phyloP scores from a whole-genome alignment of 2,888 invertebrate genomes.

The Amblyteles armatorius region DNA sequence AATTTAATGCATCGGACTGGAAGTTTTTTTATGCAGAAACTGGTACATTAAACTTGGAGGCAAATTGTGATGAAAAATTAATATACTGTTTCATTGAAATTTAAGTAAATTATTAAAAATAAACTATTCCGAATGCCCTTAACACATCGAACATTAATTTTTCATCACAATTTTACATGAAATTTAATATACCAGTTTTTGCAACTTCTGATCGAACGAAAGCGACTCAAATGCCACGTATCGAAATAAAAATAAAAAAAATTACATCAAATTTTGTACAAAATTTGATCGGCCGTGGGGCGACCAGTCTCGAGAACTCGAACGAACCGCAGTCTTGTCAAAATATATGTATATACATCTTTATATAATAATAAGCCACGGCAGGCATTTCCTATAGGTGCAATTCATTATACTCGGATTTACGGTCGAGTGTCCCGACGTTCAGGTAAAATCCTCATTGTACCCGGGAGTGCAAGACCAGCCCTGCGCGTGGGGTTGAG shows the following conservation, averaged over 20 bases:
- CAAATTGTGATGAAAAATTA: not conserved
- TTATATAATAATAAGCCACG: slow-evolving; percentile 15
- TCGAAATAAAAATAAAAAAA: not conserved
- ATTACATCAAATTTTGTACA: not conserved
- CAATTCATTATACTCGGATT: slow-evolving; percentile 40
- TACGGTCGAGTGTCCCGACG: slow-evolving; percentile 58
- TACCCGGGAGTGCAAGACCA: not conserved
- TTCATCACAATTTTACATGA: too few relatives aligned
- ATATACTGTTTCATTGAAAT: too few relatives aligned
- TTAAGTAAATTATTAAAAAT: too few relatives aligned
- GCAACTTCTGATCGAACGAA: not conserved
- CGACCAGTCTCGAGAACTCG: not conserved
- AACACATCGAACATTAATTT: not conserved
- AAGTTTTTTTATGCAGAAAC: too few relatives aligned
- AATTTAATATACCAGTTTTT: too few relatives aligned
- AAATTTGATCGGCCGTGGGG: not conserved
- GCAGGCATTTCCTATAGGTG: slow-evolving; percentile 10
- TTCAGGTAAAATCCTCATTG: slow-evolving; percentile 58
- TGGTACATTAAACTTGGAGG: too few relatives aligned
- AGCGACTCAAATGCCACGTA: too few relatives aligned
- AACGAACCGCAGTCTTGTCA: slow-evolving; percentile 57
- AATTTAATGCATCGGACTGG: too few relatives aligned
- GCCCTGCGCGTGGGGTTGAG: not conserved
- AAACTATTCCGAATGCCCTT: too few relatives aligned
- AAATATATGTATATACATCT: slow-evolving; percentile 56